A percentile compares a stretch with the other conserved stretches of the same genome.
These are phyloP conservation scores for Drosophila santomea DNA, from an alignment of 1,140 invertebrate genomes.

Conservation along the genomic window DNA sequence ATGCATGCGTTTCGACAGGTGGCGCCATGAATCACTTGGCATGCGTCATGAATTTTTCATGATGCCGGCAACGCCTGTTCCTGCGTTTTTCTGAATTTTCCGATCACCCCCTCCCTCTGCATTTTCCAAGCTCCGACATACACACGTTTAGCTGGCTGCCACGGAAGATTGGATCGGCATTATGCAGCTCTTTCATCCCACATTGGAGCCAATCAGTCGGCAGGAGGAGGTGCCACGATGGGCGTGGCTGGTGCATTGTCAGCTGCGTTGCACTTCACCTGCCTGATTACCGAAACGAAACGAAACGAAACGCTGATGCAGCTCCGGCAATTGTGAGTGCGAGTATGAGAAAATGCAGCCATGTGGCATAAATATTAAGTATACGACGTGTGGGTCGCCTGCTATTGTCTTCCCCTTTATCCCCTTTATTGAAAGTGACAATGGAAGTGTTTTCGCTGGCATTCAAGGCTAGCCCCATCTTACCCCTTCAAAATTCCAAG, in stretches of 20 bases:
- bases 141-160: slow-evolving; percentile 2
- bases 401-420: slow-evolving; percentile 1
- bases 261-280: slow-evolving; percentile 31
- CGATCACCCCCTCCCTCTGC: background rate
- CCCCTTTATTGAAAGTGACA: background rate
- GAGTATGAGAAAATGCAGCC: slow-evolving; percentile 5
- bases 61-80: slow-evolving; percentile 19
- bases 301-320: slow-evolving; percentile 12
- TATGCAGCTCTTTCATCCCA: slow-evolving; percentile 33
- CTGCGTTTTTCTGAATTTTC: slow-evolving; percentile 4
- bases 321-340: slow-evolving; percentile 15
- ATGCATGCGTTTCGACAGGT: slow-evolving; percentile 33
- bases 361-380: slow-evolving; percentile 31
- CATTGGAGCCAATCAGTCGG: slow-evolving; percentile 43
- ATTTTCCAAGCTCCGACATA: background rate
- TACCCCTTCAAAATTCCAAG: background rate
- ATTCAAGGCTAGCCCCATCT: background rate
- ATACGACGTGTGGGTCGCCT: slow-evolving; percentile 2
- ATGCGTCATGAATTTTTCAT: slow-evolving; percentile 45
- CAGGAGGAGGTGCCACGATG: background rate
- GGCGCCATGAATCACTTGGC: slow-evolving; percentile 29
- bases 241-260: slow-evolving; percentile 22
- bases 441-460: background rate
- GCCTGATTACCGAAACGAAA: slow-evolving; percentile 20
- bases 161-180: slow-evolving; percentile 42